Evolutionary conservation across 2,888 invertebrate genomes (phyloP), one percentile per base, ranked within the genome.

Genomic region (Drosophila emarginata): DNA sequence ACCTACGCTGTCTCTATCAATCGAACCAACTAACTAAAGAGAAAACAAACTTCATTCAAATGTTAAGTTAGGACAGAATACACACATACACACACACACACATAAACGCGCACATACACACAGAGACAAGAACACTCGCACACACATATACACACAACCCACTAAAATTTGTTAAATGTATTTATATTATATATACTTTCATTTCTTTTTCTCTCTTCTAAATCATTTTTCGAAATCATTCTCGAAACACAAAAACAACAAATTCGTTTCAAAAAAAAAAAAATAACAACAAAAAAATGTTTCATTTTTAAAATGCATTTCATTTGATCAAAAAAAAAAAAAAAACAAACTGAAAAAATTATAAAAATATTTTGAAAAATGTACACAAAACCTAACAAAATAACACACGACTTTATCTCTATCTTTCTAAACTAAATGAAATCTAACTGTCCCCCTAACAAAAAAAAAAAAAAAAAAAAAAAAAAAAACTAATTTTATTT

Each of bases 171-270:
- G 81, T 89, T 88, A 89, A 89, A 88, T 88, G 80, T 89, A 90
- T 89, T 90, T 90, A 90, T 88, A 90, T 89, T 90, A 86, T 90
- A 90, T 89, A 90, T 89, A 89, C 89, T 89, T 89, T 90, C 88
- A 89, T 90, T 90, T 90, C 89, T 90, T 89, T 89, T 90, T 90
- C 89, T 89, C 89, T 89, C 89, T 88, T 89, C 90, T 88, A 87
- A 45, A 86, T 87, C 89, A 85, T 82, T 86, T 69, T 87, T 83
- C 88, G 79, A 87, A 84, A 77, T 83, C 82, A 83, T 83, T 83
- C 74, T 84, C 86, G 75, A 79, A 82, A 81, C 81, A 84, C 77
- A 67, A 76, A 62, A 79, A 77, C 74, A 62, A 72, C 21, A 54
- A 64, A 21, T 78, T 50, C 76, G 74, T 74, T 80, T 80, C 73